Conservation (phyloP, 2,888 invertebrate genomes). For the Agonopterix heracliana region DNA sequence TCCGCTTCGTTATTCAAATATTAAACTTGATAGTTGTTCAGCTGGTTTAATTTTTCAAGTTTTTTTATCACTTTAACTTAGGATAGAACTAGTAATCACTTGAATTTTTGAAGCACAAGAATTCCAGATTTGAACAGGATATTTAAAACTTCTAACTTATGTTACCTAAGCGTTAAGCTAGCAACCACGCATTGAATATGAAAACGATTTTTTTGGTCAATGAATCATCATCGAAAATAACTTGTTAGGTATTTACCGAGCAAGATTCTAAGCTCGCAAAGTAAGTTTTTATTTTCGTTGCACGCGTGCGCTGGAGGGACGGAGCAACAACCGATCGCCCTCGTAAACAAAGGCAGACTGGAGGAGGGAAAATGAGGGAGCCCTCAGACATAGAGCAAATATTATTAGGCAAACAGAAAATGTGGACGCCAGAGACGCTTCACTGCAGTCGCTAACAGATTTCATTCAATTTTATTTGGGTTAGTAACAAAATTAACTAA, state of each 20-base stretch:
- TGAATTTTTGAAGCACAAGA: too few relatives aligned
- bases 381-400: constrained; percentile 54
- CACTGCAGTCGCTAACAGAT: too few relatives aligned
- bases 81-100: too few relatives aligned
- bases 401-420: constrained; percentile 44
- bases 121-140: too few relatives aligned
- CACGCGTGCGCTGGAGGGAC: constrained; percentile 26
- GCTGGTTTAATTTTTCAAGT: background rate
- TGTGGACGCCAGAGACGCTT: constrained; percentile 20
- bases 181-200: too few relatives aligned
- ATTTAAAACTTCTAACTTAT: too few relatives aligned
- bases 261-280: background rate
- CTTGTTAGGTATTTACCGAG: background rate
- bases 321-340: constrained; percentile 54
- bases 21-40: constrained; percentile 3
- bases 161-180: too few relatives aligned
- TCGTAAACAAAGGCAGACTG: constrained; percentile 62
- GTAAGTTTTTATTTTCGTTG: background rate
- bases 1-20: constrained; percentile 4
- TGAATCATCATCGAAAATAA: constrained; percentile 4
- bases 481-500: too few relatives aligned
- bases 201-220: constrained; percentile 1
- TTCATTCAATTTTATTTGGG: too few relatives aligned
- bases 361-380: constrained; percentile 38
- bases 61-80: background rate